Percentiles rank a stretch among this genome's conserved stretches.
These are phyloP conservation scores for Girardia tigrina DNA, from an alignment of 2,888 invertebrate genomes.

Conservation along the genomic window DNA sequence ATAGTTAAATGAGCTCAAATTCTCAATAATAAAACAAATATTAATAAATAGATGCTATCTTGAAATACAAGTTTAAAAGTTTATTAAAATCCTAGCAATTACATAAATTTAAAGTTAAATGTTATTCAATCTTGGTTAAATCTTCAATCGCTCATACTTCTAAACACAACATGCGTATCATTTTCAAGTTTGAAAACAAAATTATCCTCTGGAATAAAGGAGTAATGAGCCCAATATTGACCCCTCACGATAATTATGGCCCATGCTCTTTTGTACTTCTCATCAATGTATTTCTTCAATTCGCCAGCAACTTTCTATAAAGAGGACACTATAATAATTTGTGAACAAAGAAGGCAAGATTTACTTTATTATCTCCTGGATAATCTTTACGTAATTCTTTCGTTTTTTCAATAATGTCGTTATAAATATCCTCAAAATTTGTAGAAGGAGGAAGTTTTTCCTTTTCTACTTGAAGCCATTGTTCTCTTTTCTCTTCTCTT, in stretches of 20 bases:
- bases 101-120: too few species aligned
- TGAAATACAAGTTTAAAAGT: too few species aligned
- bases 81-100: too few species aligned
- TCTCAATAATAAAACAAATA: too few species aligned
- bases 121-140: too few species aligned
- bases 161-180: background rate
- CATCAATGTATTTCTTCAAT: background rate
- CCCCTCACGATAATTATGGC: background rate
- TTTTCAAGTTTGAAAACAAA: background rate
- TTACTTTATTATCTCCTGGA: background rate
- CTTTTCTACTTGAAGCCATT: background rate
- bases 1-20: too few species aligned
- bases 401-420: background rate
- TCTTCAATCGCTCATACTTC: constrained; percentile 18
- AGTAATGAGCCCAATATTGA: background rate
- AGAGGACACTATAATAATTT: too few species aligned
- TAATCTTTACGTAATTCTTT: background rate
- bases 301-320: background rate
- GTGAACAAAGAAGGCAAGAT: too few species aligned
- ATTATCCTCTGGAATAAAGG: constrained; percentile 2
- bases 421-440: background rate
- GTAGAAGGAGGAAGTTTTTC: background rate
- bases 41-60: too few species aligned
- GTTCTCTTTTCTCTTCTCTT: constrained; percentile 11
- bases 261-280: background rate